Conservation (phyloP, 2,888 invertebrate genomes). For the Dyspetes luteomarginatus region DNA sequence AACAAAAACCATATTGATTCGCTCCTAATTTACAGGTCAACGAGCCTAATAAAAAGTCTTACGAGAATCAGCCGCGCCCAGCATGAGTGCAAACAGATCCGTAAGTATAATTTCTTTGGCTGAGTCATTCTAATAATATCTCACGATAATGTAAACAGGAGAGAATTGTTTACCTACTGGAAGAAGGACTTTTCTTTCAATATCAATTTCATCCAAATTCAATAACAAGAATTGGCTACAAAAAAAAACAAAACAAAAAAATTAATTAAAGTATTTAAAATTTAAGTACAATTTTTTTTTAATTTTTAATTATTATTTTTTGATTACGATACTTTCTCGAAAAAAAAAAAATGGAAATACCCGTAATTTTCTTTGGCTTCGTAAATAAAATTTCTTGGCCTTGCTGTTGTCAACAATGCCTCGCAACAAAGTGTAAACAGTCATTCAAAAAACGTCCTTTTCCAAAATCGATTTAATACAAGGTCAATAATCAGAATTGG, state of each 20-base stretch:
- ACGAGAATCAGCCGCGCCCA: conserved; percentile 69
- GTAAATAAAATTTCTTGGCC: too few relatives aligned
- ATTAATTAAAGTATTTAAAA: not conserved
- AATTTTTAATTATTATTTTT: too few relatives aligned
- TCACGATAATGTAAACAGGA: conserved; percentile 13
- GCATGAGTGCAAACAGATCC: conserved; percentile 57
- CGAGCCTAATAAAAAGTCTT: conserved; percentile 65
- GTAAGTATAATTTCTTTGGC: conserved; percentile 38
- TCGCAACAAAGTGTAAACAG: not conserved
- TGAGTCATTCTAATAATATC: not conserved
- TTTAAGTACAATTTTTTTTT: too few relatives aligned
- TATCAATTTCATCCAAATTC: not conserved
- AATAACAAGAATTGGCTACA: not conserved
- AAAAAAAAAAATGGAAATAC: too few relatives aligned
- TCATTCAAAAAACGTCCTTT: too few relatives aligned
- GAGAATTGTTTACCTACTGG: not conserved
- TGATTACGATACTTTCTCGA: too few relatives aligned
- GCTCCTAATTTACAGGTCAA: conserved; percentile 72
- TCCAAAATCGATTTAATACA: too few relatives aligned
- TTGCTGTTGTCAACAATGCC: too few relatives aligned
- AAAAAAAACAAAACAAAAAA: not conserved
- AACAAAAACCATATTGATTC: conserved; percentile 65
- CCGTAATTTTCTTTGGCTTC: too few relatives aligned
- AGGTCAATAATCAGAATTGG: too few relatives aligned
- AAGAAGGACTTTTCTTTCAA: not conserved